Evolutionary conservation across 2,797 vertebrate genomes (phyloP).

Genomic region (Lepus townsendii): DNA sequence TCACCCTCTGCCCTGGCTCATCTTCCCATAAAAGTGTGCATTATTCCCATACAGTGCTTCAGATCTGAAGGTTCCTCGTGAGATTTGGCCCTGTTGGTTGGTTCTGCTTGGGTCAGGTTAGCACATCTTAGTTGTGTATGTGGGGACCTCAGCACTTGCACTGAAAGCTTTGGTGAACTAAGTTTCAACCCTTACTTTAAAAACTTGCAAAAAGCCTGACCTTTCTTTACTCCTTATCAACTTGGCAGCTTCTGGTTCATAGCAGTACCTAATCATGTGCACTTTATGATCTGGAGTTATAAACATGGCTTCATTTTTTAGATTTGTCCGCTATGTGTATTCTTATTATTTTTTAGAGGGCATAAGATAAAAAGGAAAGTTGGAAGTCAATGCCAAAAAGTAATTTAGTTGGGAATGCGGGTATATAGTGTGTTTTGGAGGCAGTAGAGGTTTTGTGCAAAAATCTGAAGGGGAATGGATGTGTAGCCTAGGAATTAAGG

Average conservation of each 20-base stretch:
- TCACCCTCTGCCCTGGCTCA: background rate
- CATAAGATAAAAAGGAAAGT: background rate
- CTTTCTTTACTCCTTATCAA: constrained; percentile 28
- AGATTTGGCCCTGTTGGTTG: background rate
- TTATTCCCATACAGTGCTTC: background rate
- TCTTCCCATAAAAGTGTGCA: too few species aligned
- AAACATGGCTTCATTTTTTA: constrained; percentile 71
- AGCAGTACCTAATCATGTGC: constrained; percentile 9
- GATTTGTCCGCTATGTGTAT: constrained; percentile 39
- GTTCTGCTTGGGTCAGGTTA: background rate
- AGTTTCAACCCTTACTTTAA: constrained; percentile 30
- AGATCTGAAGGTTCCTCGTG: background rate
- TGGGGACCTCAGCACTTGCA: background rate
- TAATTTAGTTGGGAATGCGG: constrained; percentile 42
- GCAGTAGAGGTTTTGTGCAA: background rate
- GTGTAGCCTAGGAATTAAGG: too few species aligned
- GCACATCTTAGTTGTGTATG: background rate
- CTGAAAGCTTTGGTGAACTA: background rate
- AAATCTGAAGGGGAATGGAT: background rate
- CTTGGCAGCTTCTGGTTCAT: constrained; percentile 65
- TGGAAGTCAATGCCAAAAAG: constrained; percentile 35
- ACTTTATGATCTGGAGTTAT: constrained; percentile 66
- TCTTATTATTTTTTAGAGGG: constrained; percentile 32
- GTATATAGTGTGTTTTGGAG: background rate
- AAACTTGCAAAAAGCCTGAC: background rate